These are phyloP conservation scores for Pampus argenteus DNA, from an alignment of 2,797 vertebrate genomes.

Conservation along the genomic window DNA sequence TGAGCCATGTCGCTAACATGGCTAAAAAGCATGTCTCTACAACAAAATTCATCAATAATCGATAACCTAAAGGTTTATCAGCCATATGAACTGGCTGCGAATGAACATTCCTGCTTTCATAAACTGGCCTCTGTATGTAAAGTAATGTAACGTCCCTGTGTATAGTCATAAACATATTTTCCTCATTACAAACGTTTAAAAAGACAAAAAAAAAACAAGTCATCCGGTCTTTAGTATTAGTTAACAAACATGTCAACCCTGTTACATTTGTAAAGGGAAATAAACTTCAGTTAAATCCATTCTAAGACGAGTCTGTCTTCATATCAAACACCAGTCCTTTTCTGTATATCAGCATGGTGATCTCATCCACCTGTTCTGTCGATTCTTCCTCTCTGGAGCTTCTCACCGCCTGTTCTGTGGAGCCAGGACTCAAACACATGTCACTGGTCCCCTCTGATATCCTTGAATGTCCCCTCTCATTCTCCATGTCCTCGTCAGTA, in stretches of 20 bases:
- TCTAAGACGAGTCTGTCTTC: slow-evolving; percentile 57
- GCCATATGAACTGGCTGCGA: not conserved
- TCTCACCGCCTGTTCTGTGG: slow-evolving; percentile 35
- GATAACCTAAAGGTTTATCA: not conserved
- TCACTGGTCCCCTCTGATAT: slow-evolving; percentile 31
- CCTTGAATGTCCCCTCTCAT: slow-evolving; percentile 17
- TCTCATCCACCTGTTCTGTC: slow-evolving; percentile 58
- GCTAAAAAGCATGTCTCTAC: too few relatives aligned
- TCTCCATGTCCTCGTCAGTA: slow-evolving; percentile 14
- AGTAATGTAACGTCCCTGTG: not conserved
- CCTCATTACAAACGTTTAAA: not conserved
- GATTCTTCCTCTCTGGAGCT: slow-evolving; percentile 20
- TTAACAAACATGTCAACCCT: not conserved
- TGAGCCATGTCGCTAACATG: too few relatives aligned
- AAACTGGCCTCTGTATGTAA: not conserved
- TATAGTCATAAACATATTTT: not conserved
- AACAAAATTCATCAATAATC: too few relatives aligned
- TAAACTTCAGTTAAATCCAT: not conserved
- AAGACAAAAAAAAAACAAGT: not conserved
- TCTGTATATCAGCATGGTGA: slow-evolving; percentile 68
- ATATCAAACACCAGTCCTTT: slow-evolving; percentile 77
- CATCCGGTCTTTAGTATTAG: not conserved
- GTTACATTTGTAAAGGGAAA: not conserved
- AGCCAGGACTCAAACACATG: slow-evolving; percentile 19
- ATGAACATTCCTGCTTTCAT: not conserved